Conservation (phyloP, 2,888 invertebrate species). For the Loripinus fragilis region DNA sequence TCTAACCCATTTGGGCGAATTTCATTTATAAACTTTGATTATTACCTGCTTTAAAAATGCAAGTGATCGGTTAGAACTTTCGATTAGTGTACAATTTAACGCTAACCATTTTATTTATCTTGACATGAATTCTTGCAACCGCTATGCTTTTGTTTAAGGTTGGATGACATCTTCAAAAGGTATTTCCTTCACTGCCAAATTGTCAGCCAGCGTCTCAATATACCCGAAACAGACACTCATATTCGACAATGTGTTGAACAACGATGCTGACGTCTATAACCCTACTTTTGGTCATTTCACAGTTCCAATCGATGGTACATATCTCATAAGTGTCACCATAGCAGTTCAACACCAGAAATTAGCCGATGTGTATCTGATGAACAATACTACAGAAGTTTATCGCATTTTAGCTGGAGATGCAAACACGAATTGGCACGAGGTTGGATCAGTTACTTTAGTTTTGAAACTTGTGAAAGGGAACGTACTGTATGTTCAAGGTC, state of each 20-base stretch:
- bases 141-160: not conserved
- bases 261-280: not conserved
- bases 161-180: not conserved
- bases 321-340: not conserved
- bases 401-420: not conserved
- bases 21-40: too few relatives aligned
- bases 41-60: too few relatives aligned
- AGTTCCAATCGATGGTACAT: not conserved
- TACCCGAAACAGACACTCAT: not conserved
- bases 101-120: too few relatives aligned
- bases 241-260: not conserved
- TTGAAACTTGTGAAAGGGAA: not conserved
- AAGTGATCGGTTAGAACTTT: too few relatives aligned
- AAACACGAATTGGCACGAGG: not conserved
- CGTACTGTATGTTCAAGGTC: not conserved
- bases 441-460: not conserved
- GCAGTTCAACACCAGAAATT: not conserved
- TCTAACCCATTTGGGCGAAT: too few relatives aligned
- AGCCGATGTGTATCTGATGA: not conserved
- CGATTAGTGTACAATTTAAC: too few relatives aligned
- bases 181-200: not conserved
- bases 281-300: slow-evolving; percentile 3
- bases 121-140: too few relatives aligned
- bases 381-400: not conserved
- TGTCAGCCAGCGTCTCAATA: not conserved